A percentile compares a stretch with the other conserved stretches of the same genome.
These are phyloP conservation scores for Heliconius congener DNA, from an alignment of 1,140 invertebrate genomes.

Conservation along the genomic window DNA sequence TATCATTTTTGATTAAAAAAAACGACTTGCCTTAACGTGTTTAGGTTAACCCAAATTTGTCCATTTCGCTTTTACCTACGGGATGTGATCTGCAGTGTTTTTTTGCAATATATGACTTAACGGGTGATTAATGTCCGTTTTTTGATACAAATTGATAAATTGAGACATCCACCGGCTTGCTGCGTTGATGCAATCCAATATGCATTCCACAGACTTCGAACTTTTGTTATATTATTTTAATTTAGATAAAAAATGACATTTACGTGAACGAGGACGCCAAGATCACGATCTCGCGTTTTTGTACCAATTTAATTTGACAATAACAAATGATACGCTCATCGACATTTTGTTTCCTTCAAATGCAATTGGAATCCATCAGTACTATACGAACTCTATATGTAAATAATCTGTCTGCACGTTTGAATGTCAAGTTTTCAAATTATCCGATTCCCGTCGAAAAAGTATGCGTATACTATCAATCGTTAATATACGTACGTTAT, in stretches of 20 bases:
- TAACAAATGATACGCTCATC: constrained; percentile 53
- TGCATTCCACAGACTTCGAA: constrained; percentile 32
- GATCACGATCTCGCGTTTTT: constrained; percentile 55
- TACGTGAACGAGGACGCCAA: constrained; percentile 55
- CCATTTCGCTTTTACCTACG: not conserved
- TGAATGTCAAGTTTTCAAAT: constrained; percentile 29
- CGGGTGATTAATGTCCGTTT: constrained; percentile 26
- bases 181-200: constrained; percentile 34
- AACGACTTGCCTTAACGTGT: not conserved
- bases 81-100: not conserved
- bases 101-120: constrained; percentile 1
- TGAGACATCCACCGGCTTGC: constrained; percentile 42
- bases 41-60: constrained; percentile 2
- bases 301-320: constrained; percentile 58
- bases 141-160: constrained; percentile 45
- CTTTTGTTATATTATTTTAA: constrained; percentile 46
- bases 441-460: not conserved
- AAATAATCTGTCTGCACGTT: constrained; percentile 32
- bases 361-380: constrained; percentile 19
- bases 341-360: constrained; percentile 37
- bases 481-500: too few species aligned
- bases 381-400: constrained; percentile 17
- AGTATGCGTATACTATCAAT: not conserved
- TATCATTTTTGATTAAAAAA: not conserved
- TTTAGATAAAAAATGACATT: constrained; percentile 68